Percentiles rank a stretch among this genome's conserved stretches.
phyloP scores from a whole-genome alignment of 2,113 vertebrate genomes.

The Urocitellus parryii region DNA sequence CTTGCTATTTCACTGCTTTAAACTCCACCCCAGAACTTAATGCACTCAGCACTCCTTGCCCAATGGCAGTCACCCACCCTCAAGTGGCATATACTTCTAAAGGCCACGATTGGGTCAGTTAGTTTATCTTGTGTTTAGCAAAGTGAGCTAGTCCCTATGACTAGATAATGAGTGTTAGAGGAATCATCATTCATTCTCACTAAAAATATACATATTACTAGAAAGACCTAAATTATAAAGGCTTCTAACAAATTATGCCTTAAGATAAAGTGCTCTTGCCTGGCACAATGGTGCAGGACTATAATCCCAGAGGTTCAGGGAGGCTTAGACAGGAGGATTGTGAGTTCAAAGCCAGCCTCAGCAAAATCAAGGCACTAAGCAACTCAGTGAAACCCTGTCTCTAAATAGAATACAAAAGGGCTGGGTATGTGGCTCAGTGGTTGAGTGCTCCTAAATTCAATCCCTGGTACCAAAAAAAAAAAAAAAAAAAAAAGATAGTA shows the following conservation, averaged over 20 bases:
- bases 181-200: neutral
- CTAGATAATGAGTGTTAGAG: neutral
- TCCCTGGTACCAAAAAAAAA: too few relatives aligned
- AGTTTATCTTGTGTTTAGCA: neutral
- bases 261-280: neutral
- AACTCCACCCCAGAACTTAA: neutral
- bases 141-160: neutral
- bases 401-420: too few relatives aligned
- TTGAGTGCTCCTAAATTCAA: too few relatives aligned
- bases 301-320: too few relatives aligned
- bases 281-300: too few relatives aligned
- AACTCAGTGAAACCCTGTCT: too few relatives aligned
- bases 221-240: neutral
- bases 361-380: too few relatives aligned
- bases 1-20: neutral
- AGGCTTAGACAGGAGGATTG: too few relatives aligned
- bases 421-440: too few relatives aligned
- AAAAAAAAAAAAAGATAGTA: neutral
- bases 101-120: neutral
- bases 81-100: neutral
- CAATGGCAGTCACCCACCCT: neutral
- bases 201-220: neutral
- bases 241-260: neutral
- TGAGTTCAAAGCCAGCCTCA: too few relatives aligned
- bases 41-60: neutral